Evolutionary conservation across 2,113 vertebrate genomes (phyloP).

Genomic region (Labeo catla): DNA sequence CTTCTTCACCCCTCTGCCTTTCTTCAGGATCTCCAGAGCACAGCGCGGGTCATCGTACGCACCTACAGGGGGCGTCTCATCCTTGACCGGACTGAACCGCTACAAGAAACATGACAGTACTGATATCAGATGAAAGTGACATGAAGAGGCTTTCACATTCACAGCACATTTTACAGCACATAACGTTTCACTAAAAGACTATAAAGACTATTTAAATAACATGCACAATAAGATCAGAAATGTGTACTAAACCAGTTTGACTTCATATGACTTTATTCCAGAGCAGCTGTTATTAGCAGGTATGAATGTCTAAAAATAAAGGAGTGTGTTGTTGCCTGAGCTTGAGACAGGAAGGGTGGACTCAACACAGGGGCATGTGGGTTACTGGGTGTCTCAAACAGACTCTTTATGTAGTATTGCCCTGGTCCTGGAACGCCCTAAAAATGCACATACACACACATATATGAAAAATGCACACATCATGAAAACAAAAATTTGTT

Average conservation of each 20-base stretch:
- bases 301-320: not conserved
- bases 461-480: not conserved
- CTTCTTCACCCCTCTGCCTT: slow-evolving; percentile 66
- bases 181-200: not conserved
- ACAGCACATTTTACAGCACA: not conserved
- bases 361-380: not conserved
- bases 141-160: not conserved
- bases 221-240: not conserved
- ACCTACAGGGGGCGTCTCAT: slow-evolving; percentile 79
- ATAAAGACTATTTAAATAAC: not conserved
- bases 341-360: slow-evolving; percentile 42
- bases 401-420: slow-evolving; percentile 50
- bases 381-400: slow-evolving; percentile 29
- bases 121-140: not conserved
- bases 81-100: slow-evolving; percentile 77
- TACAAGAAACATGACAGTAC: slow-evolving; percentile 51
- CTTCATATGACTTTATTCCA: not conserved
- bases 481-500: not conserved
- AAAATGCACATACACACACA: slow-evolving; percentile 32
- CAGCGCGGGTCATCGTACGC: slow-evolving; percentile 75
- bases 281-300: not conserved
- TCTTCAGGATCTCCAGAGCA: slow-evolving; percentile 74
- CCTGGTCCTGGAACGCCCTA: slow-evolving; percentile 53
- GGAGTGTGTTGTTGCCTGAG: slow-evolving; percentile 2
- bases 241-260: not conserved